Base-by-base conservation (phyloP, 2,113 vertebrate genomes). In the Lucifuga dentata region DNA sequence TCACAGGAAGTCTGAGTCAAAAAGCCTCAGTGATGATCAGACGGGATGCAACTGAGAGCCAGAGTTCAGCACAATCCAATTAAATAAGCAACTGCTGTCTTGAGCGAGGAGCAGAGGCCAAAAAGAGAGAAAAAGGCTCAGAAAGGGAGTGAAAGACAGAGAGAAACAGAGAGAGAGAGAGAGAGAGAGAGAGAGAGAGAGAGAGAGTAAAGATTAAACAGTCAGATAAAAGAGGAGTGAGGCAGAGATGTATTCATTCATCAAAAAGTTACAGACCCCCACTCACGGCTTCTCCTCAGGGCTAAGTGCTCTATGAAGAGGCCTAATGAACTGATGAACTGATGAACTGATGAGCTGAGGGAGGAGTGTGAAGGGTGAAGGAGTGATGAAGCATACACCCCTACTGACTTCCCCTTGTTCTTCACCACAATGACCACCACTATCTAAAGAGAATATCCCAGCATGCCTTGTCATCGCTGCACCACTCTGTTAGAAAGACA, bases 261-360 rank as follows among this genome's bases (percentile, higher is more conserved):
- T 92, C 91, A 93, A 92, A 29, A 93, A 91, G 92, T 93, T 92
- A 85, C 85, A 90, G 88, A 91, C 88, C 83, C 83, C 87, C 83
- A 91, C 91, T 88, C 90, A 89, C 81, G 66, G 91, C 88, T 89
- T 91, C 83, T 92, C 89, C 89, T 90, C 72, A 60, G 88, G 92
- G 92, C 90, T 90, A 91, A 90, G 89, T 86, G 88, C 78, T 92
- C 81, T 72, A 71, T 43, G 48, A 80, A 90, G 85, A 82, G 89
- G 88, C 73, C 78, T 86, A 80, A 90, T 84, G 81, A 91, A 91
- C 86, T 85, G 88, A 89, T 81, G 84, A 89, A 82, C 74, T 58
- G 81, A 90, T 84, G 81, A 91, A 91, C 86, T 85, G 88, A 89
- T 81, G 84, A 89, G 83, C 74, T 58, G 70, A 81, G 57, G 68